Conservation (phyloP, 2,113 vertebrate species). For the Daboia siamensis region DNA sequence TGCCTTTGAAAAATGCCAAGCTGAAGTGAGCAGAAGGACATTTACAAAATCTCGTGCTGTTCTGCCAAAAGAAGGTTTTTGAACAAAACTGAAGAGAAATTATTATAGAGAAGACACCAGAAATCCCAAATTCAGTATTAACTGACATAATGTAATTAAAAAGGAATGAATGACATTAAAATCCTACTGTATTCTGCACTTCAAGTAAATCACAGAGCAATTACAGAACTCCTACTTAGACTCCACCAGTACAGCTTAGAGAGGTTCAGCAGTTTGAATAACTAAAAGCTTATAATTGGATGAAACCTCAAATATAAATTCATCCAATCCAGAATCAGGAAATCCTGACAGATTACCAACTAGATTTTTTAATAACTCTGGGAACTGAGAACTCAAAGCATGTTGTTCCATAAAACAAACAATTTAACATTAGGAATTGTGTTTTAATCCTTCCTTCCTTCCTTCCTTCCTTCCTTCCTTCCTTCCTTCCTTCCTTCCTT, state of each 20-base stretch:
- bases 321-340: background rate
- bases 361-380: background rate
- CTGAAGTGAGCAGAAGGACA: background rate
- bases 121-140: background rate
- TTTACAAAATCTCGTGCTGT: background rate
- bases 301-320: background rate
- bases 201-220: background rate
- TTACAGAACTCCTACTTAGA: background rate
- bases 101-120: background rate
- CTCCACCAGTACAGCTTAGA: background rate
- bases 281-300: background rate
- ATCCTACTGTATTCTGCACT: background rate
- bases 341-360: background rate
- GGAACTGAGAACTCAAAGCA: background rate
- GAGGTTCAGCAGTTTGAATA: background rate
- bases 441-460: background rate
- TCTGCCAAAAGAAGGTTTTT: background rate
- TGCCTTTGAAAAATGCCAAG: background rate
- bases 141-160: background rate
- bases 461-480: background rate
- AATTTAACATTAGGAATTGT: background rate
- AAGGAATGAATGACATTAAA: background rate
- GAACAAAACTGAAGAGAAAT: background rate
- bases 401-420: background rate
- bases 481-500: background rate